phyloP scores from a whole-genome alignment of 2,888 invertebrate species.

The Caradrina kadenii region DNA sequence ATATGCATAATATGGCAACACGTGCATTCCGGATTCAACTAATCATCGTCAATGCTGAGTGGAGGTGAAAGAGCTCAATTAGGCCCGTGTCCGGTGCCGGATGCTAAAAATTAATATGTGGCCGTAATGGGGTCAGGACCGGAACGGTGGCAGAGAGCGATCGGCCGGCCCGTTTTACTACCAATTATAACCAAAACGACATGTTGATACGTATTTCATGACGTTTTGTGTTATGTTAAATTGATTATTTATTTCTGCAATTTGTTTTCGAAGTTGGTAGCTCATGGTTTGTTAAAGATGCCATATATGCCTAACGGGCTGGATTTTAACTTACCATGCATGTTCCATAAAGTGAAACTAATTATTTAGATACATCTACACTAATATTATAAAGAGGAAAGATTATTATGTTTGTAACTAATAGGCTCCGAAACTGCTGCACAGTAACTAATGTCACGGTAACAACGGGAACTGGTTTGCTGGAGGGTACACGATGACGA shows the following conservation, averaged over 20 bases:
- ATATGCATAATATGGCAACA: conserved; percentile 7
- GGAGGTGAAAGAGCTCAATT: conserved; percentile 78
- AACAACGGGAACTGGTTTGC: conserved; percentile 14
- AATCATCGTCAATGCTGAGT: conserved; percentile 49
- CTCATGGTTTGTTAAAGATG: no score
- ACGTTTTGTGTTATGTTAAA: conserved; percentile 23
- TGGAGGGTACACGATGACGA: conserved; percentile 21
- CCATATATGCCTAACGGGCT: no score
- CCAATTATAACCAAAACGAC: conserved; percentile 70
- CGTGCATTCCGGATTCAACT: conserved; percentile 47
- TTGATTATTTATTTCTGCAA: conserved; percentile 5
- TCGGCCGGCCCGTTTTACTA: conserved; percentile 68
- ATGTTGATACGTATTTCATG: conserved; percentile 54
- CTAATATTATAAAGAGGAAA: no score
- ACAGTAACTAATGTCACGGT: no score
- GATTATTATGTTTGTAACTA: no score
- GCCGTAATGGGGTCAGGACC: conserved; percentile 75
- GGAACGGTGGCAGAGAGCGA: conserved; percentile 75
- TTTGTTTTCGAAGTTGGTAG: background rate
- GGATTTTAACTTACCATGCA: no score
- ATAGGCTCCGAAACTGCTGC: no score
- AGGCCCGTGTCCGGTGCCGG: conserved; percentile 73
- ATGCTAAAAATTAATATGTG: conserved; percentile 86
- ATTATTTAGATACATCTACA: no score
- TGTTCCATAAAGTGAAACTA: no score